phyloP scores from a whole-genome alignment of 2,888 invertebrate species.

The Lasioglossum villosulum region DNA sequence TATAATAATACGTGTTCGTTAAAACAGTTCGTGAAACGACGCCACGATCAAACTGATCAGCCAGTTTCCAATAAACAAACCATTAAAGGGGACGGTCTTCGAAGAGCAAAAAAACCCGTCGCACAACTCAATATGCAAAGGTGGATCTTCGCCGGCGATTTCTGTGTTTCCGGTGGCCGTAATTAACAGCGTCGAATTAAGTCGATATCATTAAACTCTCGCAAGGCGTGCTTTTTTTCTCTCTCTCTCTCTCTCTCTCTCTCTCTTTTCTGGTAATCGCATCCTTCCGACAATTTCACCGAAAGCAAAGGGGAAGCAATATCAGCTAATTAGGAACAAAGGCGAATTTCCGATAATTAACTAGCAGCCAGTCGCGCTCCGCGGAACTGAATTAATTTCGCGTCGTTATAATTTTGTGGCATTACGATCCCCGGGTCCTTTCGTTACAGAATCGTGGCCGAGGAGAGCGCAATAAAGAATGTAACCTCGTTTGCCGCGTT shows the following conservation, averaged over 20 bases:
- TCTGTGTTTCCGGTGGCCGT: neutral
- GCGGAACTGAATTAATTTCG: slow-evolving; percentile 27
- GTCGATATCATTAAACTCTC: slow-evolving; percentile 4
- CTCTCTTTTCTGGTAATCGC: neutral
- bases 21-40: too few species aligned
- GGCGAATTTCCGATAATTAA: slow-evolving; percentile 29
- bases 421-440: slow-evolving; percentile 8
- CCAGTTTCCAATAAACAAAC: neutral
- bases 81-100: neutral
- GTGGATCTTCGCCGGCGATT: neutral
- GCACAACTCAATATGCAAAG: neutral
- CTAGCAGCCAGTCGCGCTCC: neutral
- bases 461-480: slow-evolving; percentile 5
- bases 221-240: neutral
- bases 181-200: slow-evolving; percentile 17
- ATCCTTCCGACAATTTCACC: slow-evolving; percentile 27
- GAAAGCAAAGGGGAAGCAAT: slow-evolving; percentile 22
- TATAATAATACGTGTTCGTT: too few species aligned
- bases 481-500: slow-evolving; percentile 23
- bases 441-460: slow-evolving; percentile 8
- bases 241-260: neutral
- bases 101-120: neutral
- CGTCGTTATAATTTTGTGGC: slow-evolving; percentile 16
- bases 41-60: too few species aligned
- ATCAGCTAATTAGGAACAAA: slow-evolving; percentile 31